A percentile compares a stretch with the other conserved stretches of the same genome.
Conservation (phyloP, 2,888 invertebrate genomes). For the Parelbella ahira region DNA sequence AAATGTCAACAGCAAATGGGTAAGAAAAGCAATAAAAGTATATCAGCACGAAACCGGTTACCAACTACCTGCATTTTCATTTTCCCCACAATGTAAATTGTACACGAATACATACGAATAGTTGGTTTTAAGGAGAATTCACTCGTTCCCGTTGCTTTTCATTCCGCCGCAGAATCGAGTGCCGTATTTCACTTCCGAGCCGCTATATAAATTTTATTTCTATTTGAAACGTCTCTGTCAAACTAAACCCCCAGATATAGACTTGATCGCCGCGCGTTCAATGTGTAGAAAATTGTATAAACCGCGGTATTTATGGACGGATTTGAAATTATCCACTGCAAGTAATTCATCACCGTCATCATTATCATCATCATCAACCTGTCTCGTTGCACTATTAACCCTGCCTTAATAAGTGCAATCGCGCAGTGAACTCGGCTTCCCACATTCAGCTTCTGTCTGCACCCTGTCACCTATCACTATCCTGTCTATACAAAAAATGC, state of each 20-base stretch:
- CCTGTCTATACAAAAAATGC: too few relatives aligned
- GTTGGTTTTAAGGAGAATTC: constrained; percentile 10
- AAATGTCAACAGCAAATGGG: too few relatives aligned
- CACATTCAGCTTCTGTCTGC: too few relatives aligned
- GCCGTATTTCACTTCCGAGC: constrained; percentile 12
- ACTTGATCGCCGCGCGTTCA: constrained; percentile 47
- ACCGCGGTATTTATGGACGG: constrained; percentile 37
- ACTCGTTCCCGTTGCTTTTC: constrained; percentile 11
- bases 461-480: too few relatives aligned
- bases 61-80: constrained; percentile 4
- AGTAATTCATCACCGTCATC: too few relatives aligned
- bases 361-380: too few relatives aligned
- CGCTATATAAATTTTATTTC: constrained; percentile 42
- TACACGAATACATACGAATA: constrained; percentile 3
- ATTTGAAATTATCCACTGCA: constrained; percentile 2
- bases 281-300: constrained; percentile 64
- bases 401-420: too few relatives aligned
- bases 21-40: too few relatives aligned
- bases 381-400: too few relatives aligned
- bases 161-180: constrained; percentile 15
- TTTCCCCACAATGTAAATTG: constrained; percentile 16
- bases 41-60: too few relatives aligned
- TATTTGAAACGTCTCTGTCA: constrained; percentile 55
- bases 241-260: constrained; percentile 51
- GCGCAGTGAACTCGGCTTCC: too few relatives aligned